phyloP scores from a whole-genome alignment of 2,888 invertebrate genomes.

The Drosophila niveifrons region DNA sequence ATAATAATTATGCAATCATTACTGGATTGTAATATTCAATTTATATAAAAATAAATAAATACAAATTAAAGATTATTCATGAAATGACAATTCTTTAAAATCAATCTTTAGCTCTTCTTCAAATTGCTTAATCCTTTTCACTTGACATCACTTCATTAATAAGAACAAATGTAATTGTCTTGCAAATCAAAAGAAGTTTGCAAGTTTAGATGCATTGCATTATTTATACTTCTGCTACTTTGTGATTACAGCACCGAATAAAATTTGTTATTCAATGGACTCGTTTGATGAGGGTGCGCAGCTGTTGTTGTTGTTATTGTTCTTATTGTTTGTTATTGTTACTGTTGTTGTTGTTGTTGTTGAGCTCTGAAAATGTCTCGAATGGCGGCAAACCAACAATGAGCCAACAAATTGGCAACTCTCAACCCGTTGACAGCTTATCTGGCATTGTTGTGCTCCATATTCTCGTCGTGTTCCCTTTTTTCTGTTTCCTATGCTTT shows the following conservation, averaged over 20 bases:
- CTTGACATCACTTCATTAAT: background rate
- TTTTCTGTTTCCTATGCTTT: constrained; percentile 1
- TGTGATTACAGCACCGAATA: background rate
- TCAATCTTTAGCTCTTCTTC: no score
- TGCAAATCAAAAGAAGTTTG: background rate
- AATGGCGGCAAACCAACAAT: constrained; percentile 45
- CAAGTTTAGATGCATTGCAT: background rate
- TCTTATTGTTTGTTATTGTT: background rate
- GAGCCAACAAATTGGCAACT: constrained; percentile 58
- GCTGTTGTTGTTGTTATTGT: background rate
- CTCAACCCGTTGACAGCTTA: constrained; percentile 60
- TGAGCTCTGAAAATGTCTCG: constrained; percentile 12
- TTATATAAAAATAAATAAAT: no score
- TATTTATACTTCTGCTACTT: background rate
- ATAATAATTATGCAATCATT: no score
- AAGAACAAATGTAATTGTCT: background rate
- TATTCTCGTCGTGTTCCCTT: constrained; percentile 21
- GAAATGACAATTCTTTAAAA: no score
- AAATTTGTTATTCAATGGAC: background rate
- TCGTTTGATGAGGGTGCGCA: constrained; percentile 1
- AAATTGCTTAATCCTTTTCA: no score
- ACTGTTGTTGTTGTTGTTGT: background rate
- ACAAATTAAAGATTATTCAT: no score
- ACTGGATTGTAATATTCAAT: no score
- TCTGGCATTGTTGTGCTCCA: constrained; percentile 45